These are phyloP conservation scores for Tupaia tana DNA, from an alignment of 2,113 vertebrate species.

Conservation along the genomic window DNA sequence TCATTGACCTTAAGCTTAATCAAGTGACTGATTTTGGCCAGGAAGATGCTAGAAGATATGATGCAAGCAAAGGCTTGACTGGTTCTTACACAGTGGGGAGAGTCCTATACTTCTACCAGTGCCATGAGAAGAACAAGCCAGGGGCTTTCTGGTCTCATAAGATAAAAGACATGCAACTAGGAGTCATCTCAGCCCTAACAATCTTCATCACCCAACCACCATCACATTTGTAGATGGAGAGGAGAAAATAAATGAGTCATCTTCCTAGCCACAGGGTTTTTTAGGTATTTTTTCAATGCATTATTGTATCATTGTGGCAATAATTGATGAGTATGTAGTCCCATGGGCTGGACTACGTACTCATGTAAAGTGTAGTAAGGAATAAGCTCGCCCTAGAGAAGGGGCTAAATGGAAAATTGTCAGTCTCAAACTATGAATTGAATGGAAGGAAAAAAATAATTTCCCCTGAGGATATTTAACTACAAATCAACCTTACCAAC, in stretches of 20 bases:
- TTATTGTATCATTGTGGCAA: not conserved
- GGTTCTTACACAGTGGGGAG: not conserved
- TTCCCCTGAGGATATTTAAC: not conserved
- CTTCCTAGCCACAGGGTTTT: not conserved
- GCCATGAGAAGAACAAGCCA: not conserved
- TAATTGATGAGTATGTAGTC: not conserved
- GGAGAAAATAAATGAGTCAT: not conserved
- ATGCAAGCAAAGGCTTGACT: not conserved
- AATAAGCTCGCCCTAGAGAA: not conserved
- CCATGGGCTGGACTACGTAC: not conserved
- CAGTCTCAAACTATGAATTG: not conserved
- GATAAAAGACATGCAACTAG: not conserved
- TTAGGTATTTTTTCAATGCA: not conserved
- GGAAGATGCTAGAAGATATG: not conserved
- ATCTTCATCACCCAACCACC: not conserved
- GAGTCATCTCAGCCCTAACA: not conserved
- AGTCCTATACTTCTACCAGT: not conserved
- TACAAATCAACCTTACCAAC: not conserved
- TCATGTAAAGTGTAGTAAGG: not conserved
- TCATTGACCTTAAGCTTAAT: not conserved
- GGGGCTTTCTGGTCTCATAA: not conserved
- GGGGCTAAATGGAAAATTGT: not conserved
- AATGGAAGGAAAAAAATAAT: not conserved
- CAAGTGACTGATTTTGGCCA: not conserved
- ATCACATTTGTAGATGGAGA: not conserved